Evolutionary conservation across 2,888 invertebrate genomes (phyloP).

Genomic region (Brassicogethes aeneus): DNA sequence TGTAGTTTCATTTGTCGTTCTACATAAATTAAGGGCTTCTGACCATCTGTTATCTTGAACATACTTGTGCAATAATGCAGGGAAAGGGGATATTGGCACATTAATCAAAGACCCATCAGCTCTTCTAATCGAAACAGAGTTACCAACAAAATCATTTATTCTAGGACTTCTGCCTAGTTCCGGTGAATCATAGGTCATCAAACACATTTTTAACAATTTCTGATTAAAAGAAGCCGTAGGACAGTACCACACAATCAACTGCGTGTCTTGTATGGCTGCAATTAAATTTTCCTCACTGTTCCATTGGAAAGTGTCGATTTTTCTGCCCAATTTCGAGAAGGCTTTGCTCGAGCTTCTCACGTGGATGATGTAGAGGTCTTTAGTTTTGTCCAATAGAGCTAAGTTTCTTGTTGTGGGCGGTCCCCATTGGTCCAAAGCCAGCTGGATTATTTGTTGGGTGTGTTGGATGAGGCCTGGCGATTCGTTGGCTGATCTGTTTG

Average conservation of each 20-base stretch:
- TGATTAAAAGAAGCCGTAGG: constrained; percentile 67
- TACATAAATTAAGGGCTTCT: constrained; percentile 35
- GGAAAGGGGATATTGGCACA: constrained; percentile 62
- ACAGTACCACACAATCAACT: constrained; percentile 74
- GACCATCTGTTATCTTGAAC: constrained; percentile 69
- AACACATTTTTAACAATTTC: constrained; percentile 55
- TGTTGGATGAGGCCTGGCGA: constrained; percentile 70
- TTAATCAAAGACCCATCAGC: constrained; percentile 83
- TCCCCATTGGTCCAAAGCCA: constrained; percentile 82
- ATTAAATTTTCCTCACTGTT: constrained; percentile 70
- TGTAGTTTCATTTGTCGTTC: constrained; percentile 46
- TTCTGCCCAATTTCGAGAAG: constrained; percentile 61
- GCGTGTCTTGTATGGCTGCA: constrained; percentile 69
- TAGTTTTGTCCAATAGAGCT: constrained; percentile 81
- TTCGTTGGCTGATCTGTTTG: constrained; percentile 59
- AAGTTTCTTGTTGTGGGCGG: constrained; percentile 69
- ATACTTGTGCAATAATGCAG: constrained; percentile 48
- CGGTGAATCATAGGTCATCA: constrained; percentile 44
- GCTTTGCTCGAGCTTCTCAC: constrained; percentile 56
- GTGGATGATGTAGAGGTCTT: constrained; percentile 76
- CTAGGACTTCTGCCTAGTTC: constrained; percentile 84
- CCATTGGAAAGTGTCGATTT: constrained; percentile 53
- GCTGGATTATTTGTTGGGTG: constrained; percentile 66
- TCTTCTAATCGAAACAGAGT: constrained; percentile 73
- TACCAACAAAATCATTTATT: constrained; percentile 74